phyloP scores from a whole-genome alignment of 1,140 invertebrate species.

The Drosophila nasuta region DNA sequence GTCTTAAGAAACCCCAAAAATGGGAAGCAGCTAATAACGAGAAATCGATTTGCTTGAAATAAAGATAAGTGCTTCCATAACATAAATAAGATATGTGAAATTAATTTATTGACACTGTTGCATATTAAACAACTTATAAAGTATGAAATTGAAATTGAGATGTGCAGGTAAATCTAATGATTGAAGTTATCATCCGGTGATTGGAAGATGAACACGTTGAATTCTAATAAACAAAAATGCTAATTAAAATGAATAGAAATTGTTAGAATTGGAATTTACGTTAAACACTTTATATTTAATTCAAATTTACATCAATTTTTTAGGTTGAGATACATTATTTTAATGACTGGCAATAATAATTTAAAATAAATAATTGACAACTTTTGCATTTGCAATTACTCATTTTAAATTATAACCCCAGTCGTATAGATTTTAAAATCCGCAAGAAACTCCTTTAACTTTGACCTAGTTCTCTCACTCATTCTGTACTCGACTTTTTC shows the following conservation, averaged over 20 bases:
- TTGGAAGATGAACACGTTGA: no score
- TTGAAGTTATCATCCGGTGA: no score
- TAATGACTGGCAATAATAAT: not conserved
- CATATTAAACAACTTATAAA: no score
- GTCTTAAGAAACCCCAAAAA: not conserved
- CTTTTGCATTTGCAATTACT: not conserved
- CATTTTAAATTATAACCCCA: not conserved
- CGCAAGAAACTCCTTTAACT: not conserved
- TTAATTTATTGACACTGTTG: not conserved
- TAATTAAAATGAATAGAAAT: no score
- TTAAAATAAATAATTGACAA: constrained; percentile 1
- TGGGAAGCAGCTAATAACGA: not conserved
- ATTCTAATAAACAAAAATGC: no score
- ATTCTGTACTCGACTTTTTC: not conserved
- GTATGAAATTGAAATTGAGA: no score
- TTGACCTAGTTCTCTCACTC: not conserved
- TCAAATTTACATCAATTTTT: not conserved
- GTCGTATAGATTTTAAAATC: not conserved
- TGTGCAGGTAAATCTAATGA: no score
- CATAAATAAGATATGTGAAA: not conserved
- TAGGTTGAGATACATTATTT: not conserved
- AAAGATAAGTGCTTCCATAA: not conserved
- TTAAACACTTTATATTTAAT: no score
- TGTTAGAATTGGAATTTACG: no score
- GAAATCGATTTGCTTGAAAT: not conserved